phyloP scores from a whole-genome alignment of 2,113 vertebrate species.

The Procapra przewalskii region DNA sequence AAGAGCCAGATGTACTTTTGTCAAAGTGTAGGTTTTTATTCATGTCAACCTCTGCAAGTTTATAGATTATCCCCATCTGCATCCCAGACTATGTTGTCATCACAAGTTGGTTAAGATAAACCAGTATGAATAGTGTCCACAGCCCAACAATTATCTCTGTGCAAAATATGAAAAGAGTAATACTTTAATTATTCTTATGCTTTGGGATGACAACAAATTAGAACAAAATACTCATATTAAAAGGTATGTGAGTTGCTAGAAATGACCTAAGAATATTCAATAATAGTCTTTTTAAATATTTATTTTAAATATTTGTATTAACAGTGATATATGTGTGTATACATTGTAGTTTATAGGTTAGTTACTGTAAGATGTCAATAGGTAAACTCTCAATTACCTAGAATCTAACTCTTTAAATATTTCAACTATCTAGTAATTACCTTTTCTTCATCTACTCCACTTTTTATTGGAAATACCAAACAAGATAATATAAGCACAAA shows the following conservation, averaged over 20 bases:
- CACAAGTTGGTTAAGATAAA: not conserved
- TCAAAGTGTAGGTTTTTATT: constrained; percentile 27
- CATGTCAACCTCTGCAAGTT: not conserved
- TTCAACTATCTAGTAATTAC: not conserved
- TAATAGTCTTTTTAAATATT: not conserved
- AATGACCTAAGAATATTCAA: not conserved
- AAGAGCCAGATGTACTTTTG: constrained; percentile 30
- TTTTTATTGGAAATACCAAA: not conserved
- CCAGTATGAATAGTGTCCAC: not conserved
- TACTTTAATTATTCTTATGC: not conserved
- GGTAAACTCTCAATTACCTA: not conserved
- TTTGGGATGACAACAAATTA: not conserved
- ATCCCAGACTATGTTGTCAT: not conserved
- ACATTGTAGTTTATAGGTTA: not conserved
- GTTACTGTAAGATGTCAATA: not conserved
- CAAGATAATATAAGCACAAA: not conserved
- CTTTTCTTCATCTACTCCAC: not conserved
- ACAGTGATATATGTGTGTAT: not conserved
- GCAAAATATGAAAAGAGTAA: not conserved
- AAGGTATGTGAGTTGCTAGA: not conserved
- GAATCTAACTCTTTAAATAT: not conserved
- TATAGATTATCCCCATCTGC: not conserved
- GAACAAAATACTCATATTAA: not conserved
- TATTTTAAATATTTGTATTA: not conserved
- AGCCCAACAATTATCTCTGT: not conserved